Conservation (phyloP, 2,888 invertebrate genomes). For the Macaria notata region DNA sequence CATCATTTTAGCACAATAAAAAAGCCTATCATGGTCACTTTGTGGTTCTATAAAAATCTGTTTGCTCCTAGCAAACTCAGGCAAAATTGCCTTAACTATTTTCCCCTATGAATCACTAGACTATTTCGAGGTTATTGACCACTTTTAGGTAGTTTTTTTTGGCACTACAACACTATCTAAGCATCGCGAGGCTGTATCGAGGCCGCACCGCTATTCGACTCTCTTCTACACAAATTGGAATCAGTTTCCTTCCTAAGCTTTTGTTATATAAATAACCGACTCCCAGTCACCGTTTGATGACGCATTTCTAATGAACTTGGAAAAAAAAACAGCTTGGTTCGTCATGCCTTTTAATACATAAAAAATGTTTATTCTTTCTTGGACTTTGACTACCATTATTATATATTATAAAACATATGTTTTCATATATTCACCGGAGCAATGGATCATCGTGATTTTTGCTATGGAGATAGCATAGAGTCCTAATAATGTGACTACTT, state of each 20-base stretch:
- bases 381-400: too few relatives aligned
- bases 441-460: too few relatives aligned
- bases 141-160: constrained; percentile 29
- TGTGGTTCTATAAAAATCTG: not conserved
- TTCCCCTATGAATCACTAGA: constrained; percentile 24
- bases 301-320: too few relatives aligned
- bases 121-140: constrained; percentile 28
- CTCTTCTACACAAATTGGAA: constrained; percentile 12
- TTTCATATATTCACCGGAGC: too few relatives aligned
- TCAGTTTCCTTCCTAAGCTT: constrained; percentile 4
- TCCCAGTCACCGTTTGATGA: too few relatives aligned
- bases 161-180: constrained; percentile 12
- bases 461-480: too few relatives aligned
- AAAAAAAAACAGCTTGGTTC: too few relatives aligned
- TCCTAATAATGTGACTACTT: too few relatives aligned
- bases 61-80: not conserved
- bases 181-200: not conserved
- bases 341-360: too few relatives aligned
- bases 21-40: not conserved
- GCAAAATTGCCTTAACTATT: not conserved
- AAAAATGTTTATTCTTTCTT: too few relatives aligned
- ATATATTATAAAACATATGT: too few relatives aligned
- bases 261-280: not conserved
- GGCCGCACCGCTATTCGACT: constrained; percentile 28
- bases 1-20: too few relatives aligned